Percentiles rank a stretch among this genome's conserved stretches.
Evolutionary conservation across 1,140 invertebrate species (phyloP).

Genomic region (Drosophila triauraria): DNA sequence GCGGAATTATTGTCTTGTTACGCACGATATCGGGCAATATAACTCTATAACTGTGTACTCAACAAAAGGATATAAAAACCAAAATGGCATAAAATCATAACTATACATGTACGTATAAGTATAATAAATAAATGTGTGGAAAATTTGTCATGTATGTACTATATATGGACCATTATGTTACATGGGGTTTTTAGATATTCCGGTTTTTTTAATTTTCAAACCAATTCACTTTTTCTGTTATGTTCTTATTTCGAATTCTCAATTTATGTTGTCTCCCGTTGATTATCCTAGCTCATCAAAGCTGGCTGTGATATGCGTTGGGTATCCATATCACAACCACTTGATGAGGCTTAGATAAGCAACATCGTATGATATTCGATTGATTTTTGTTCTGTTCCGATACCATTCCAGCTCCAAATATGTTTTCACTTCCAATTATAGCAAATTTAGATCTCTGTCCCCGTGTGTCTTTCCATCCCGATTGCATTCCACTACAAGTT

Average conservation of each 20-base stretch:
- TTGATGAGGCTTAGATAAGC: conserved; percentile 87
- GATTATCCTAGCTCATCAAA: conserved; percentile 92
- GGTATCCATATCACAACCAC: conserved; percentile 92
- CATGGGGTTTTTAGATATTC: conserved; percentile 2
- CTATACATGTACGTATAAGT: conserved; percentile 22
- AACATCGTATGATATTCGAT: conserved; percentile 67
- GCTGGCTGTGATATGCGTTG: conserved; percentile 95
- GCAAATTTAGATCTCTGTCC: conserved; percentile 18
- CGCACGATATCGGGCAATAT: background rate
- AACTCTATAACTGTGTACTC: conserved; percentile 31
- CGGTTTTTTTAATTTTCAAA: conserved; percentile 30
- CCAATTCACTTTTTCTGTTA: conserved; percentile 59
- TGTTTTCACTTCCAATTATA: conserved; percentile 18
- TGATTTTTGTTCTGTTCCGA: conserved; percentile 1
- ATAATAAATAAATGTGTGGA: conserved; percentile 8
- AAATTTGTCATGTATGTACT: conserved; percentile 12
- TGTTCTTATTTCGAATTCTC: conserved; percentile 23
- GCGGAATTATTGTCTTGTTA: conserved; percentile 47
- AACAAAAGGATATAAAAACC: conserved; percentile 26
- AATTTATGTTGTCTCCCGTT: conserved; percentile 78
- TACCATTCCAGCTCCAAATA: background rate
- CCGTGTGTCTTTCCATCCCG: background rate
- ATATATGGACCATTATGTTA: conserved; percentile 32
- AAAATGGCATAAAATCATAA: conserved; percentile 47
- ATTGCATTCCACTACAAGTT: conserved; percentile 16